phyloP scores from a whole-genome alignment of 2,888 invertebrate species.

The Xylocampa areola region DNA sequence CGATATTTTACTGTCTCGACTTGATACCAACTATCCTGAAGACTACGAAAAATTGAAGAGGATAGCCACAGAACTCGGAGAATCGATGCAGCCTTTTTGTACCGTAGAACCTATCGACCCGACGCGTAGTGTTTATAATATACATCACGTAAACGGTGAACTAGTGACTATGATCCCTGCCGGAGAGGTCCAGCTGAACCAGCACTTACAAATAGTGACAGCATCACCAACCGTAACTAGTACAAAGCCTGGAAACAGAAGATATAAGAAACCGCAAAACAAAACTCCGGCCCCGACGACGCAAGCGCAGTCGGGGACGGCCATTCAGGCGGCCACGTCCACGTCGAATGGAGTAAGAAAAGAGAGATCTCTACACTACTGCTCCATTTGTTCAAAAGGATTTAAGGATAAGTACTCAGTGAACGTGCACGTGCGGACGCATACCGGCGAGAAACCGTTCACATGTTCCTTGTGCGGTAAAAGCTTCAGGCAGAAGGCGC shows the following conservation, averaged over 20 bases:
- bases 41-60: conserved; percentile 96
- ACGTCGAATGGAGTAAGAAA: conserved; percentile 94
- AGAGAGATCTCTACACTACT: conserved; percentile 96
- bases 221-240: conserved; percentile 91
- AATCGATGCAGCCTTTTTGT: conserved; percentile 93
- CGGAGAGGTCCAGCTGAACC: conserved; percentile 83
- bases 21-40: conserved; percentile 92
- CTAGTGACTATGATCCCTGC: conserved; percentile 86
- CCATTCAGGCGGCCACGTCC: conserved; percentile 88
- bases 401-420: conserved; percentile 99
- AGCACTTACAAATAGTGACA: conserved; percentile 89
- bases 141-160: conserved; percentile 86
- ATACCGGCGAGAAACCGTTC: conserved; percentile 99
- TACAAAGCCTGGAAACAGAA: conserved; percentile 91
- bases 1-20: conserved; percentile 92
- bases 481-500: conserved; percentile 97
- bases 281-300: conserved; percentile 85
- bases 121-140: conserved; percentile 88
- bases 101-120: conserved; percentile 88
- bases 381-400: conserved; percentile 97
- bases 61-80: conserved; percentile 95
- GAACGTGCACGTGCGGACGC: conserved; percentile 99
- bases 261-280: conserved; percentile 91
- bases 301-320: conserved; percentile 79
- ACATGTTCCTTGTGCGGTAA: conserved; percentile 98